Percentiles rank a stretch among this genome's conserved stretches.
phyloP scores from a whole-genome alignment of 1,140 invertebrate species.

The Orius insidiosus region DNA sequence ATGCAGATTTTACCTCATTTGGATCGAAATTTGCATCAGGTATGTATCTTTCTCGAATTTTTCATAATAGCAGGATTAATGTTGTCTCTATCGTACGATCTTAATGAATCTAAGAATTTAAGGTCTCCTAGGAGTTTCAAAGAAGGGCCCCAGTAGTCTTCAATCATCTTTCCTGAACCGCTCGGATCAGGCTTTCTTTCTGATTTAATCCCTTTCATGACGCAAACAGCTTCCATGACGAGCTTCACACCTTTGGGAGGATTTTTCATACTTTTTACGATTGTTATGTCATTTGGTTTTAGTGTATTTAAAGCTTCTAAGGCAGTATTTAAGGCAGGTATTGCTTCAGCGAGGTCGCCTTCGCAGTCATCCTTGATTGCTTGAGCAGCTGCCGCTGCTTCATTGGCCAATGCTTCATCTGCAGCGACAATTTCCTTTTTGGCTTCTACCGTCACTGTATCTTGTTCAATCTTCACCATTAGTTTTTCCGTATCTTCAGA shows the following conservation, averaged over 20 bases:
- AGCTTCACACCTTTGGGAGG: slow-evolving; percentile 44
- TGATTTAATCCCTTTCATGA: slow-evolving; percentile 74
- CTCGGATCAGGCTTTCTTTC: slow-evolving; percentile 71
- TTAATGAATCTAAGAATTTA: slow-evolving; percentile 75
- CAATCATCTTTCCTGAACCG: slow-evolving; percentile 53
- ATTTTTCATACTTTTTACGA: slow-evolving; percentile 95
- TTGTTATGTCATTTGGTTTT: slow-evolving; percentile 82
- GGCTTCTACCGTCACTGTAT: slow-evolving; percentile 90
- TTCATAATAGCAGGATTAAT: slow-evolving; percentile 67
- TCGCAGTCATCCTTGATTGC: slow-evolving; percentile 97
- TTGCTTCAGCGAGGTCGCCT: slow-evolving; percentile 87
- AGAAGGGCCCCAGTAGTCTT: slow-evolving; percentile 88
- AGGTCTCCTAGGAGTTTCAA: slow-evolving; percentile 81
- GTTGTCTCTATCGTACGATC: slow-evolving; percentile 83
- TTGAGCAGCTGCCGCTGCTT: slow-evolving; percentile 88
- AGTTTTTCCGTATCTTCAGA: slow-evolving; percentile 84
- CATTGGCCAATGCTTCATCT: slow-evolving; percentile 89
- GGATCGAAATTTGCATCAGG: slow-evolving; percentile 84
- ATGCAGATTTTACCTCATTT: slow-evolving; percentile 71
- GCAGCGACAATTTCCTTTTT: slow-evolving; percentile 91
- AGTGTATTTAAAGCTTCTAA: slow-evolving; percentile 77
- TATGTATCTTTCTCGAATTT: slow-evolving; percentile 73
- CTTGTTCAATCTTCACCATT: slow-evolving; percentile 95
- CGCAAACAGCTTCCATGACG: slow-evolving; percentile 79
- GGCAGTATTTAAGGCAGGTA: slow-evolving; percentile 81